Evolutionary conservation across 1,140 invertebrate species (phyloP).

Genomic region (Linepithema humile): DNA sequence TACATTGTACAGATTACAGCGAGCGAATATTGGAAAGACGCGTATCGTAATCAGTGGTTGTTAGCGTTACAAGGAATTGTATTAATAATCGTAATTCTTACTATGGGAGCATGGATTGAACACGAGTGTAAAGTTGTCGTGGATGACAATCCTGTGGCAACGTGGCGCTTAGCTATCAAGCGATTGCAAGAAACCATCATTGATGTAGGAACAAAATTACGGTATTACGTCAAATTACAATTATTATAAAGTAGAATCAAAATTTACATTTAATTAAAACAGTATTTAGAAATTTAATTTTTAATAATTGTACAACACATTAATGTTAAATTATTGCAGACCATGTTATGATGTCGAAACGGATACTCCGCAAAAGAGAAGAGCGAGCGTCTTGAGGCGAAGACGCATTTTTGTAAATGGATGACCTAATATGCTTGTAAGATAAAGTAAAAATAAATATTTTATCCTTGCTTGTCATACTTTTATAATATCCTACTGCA

Average conservation of each 20-base stretch:
- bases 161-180: neutral
- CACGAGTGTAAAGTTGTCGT: neutral
- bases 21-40: conserved; percentile 25
- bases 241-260: neutral
- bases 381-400: conserved; percentile 1
- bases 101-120: conserved; percentile 11
- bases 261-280: neutral
- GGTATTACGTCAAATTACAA: neutral
- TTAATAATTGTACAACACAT: too few species aligned
- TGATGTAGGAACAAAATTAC: neutral
- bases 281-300: neutral
- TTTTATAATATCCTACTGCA: neutral
- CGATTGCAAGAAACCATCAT: conserved; percentile 12
- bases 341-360: neutral
- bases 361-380: conserved; percentile 15
- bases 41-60: conserved; percentile 26
- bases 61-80: conserved; percentile 26
- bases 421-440: neutral
- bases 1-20: neutral
- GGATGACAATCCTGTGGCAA: neutral
- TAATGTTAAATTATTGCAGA: neutral
- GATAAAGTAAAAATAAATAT: neutral
- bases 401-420: neutral
- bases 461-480: neutral
- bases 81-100: conserved; percentile 22